phyloP scores from a whole-genome alignment of 1,140 invertebrate species.

The Atta cephalotes region DNA sequence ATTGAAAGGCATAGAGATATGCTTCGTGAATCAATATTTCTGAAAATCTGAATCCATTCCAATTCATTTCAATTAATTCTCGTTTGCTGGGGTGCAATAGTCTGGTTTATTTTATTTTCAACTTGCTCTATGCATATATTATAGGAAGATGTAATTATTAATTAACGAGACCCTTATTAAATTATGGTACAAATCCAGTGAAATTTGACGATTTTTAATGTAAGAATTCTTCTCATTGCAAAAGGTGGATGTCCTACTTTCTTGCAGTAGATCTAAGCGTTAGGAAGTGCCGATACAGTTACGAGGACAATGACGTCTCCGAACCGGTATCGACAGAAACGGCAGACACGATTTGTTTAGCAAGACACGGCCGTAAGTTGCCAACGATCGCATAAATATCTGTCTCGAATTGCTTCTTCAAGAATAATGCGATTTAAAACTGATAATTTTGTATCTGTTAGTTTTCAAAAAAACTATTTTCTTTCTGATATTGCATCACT shows the following conservation, averaged over 20 bases:
- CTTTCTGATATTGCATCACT: background rate
- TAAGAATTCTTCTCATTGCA: constrained; percentile 11
- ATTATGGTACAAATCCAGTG: background rate
- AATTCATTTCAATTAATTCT: no score
- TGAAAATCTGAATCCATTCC: no score
- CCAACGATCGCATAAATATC: background rate
- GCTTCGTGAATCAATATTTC: no score
- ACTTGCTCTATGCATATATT: background rate
- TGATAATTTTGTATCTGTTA: background rate
- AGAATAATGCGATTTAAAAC: background rate
- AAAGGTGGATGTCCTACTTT: constrained; percentile 76
- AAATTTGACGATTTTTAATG: background rate
- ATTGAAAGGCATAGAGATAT: no score
- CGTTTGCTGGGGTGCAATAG: no score
- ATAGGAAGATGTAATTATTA: background rate
- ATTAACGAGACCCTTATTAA: background rate
- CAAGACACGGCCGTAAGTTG: background rate
- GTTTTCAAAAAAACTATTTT: background rate
- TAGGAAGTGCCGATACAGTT: constrained; percentile 81
- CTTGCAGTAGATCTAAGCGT: constrained; percentile 75
- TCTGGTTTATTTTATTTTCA: background rate
- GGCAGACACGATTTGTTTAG: constrained; percentile 63
- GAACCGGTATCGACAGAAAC: constrained; percentile 79
- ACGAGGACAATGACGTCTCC: constrained; percentile 78
- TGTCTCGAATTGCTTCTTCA: background rate